These are phyloP conservation scores for Sula dactylatra DNA, from an alignment of 2,113 vertebrate species.

Conservation along the genomic window DNA sequence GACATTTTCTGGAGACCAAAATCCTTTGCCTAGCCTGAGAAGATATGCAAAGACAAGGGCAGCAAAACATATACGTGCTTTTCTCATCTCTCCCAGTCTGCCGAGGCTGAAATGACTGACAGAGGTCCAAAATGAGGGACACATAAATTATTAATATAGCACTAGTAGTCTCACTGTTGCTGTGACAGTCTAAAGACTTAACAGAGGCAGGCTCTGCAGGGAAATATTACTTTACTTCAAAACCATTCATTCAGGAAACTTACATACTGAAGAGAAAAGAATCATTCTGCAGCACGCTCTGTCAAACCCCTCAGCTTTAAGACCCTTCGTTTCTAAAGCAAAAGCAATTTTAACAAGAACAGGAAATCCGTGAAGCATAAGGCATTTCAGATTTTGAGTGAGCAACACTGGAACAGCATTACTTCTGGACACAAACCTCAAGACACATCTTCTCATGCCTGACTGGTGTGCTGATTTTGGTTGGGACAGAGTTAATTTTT, in stretches of 20 bases:
- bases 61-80: background rate
- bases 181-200: constrained; percentile 12
- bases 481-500: too few relatives aligned
- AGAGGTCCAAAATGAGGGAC: constrained; percentile 37
- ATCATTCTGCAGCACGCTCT: background rate
- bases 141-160: constrained; percentile 32
- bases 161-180: background rate
- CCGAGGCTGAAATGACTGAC: constrained; percentile 34
- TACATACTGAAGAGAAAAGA: constrained; percentile 14
- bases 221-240: constrained; percentile 24
- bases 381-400: background rate
- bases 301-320: constrained; percentile 30
- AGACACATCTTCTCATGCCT: background rate
- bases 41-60: background rate
- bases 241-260: constrained; percentile 51
- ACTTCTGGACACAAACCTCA: background rate
- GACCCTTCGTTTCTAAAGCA: constrained; percentile 2
- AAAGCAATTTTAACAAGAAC: constrained; percentile 31
- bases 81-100: constrained; percentile 9
- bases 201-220: constrained; percentile 18
- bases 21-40: constrained; percentile 7
- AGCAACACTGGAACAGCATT: background rate
- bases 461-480: background rate
- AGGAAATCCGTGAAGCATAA: background rate
- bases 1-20: constrained; percentile 2